A percentile compares a stretch with the other conserved stretches of the same genome.
Conservation (phyloP, 2,797 vertebrate genomes). For the Microctenopoma steveboyesi region DNA sequence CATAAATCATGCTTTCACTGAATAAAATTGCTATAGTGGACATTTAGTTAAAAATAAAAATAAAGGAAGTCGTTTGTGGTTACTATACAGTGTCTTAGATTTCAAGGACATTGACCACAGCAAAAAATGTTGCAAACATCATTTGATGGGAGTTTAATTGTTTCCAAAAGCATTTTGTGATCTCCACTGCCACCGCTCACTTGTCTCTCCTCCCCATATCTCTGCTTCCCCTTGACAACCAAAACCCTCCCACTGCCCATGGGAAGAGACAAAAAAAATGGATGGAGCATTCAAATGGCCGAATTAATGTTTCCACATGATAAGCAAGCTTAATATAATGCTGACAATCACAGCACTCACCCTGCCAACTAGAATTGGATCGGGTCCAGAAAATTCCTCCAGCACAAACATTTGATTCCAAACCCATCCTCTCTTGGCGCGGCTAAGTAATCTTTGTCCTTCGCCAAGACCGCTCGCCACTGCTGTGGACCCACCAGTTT, state of each 20-base stretch:
- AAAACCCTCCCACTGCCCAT: slow-evolving; percentile 57
- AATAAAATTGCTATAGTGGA: not conserved
- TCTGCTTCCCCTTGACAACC: slow-evolving; percentile 61
- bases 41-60: not conserved
- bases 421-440: slow-evolving; percentile 99
- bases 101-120: slow-evolving; percentile 51
- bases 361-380: slow-evolving; percentile 99
- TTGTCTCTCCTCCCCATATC: slow-evolving; percentile 50
- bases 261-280: slow-evolving; percentile 41
- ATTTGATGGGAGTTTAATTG: slow-evolving; percentile 58
- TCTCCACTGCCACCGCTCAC: not conserved
- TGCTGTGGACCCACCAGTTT: slow-evolving; percentile 83
- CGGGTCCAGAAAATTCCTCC: slow-evolving; percentile 99
- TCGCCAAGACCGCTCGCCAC: slow-evolving; percentile 85
- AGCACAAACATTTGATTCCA: slow-evolving; percentile 99
- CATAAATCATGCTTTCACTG: slow-evolving; percentile 1
- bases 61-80: no score
- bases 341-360: slow-evolving; percentile 90
- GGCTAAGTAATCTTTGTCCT: slow-evolving; percentile 93
- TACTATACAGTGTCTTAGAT: slow-evolving; percentile 6
- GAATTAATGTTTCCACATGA: slow-evolving; percentile 84
- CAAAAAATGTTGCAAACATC: slow-evolving; percentile 27
- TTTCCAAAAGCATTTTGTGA: slow-evolving; percentile 58
- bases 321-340: slow-evolving; percentile 86
- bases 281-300: slow-evolving; percentile 76